A percentile compares a stretch with the other conserved stretches of the same genome.
Evolutionary conservation across 2,888 invertebrate species (phyloP).

Genomic region (Paralinhomoeus sp.): DNA sequence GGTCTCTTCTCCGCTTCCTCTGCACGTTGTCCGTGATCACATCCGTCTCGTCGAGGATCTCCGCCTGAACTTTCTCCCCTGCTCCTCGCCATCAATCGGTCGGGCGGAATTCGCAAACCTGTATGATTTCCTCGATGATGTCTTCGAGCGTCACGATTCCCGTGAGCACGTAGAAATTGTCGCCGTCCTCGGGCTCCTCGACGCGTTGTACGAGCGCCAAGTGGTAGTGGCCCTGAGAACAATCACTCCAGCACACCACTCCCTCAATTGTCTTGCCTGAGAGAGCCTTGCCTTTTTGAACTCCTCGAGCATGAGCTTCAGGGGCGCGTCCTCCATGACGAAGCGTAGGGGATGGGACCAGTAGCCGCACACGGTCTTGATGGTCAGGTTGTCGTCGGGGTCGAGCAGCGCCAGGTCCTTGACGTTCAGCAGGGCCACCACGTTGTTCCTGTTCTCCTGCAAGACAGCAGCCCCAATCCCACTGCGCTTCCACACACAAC

Average conservation of each 20-base stretch:
- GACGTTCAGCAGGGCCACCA: constrained; percentile 75
- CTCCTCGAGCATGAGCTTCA: constrained; percentile 82
- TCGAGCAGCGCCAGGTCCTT: constrained; percentile 95
- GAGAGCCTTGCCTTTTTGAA: constrained; percentile 53
- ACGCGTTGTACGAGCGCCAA: constrained; percentile 86
- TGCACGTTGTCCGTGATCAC: constrained; percentile 31
- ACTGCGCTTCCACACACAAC: too few species aligned
- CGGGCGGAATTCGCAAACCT: background rate
- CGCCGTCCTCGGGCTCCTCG: constrained; percentile 58
- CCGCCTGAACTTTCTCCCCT: constrained; percentile 62
- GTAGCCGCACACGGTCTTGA: constrained; percentile 16
- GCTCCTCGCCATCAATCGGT: too few species aligned
- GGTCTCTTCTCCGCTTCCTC: constrained; percentile 6
- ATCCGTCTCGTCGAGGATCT: constrained; percentile 90
- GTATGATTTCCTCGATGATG: constrained; percentile 83
- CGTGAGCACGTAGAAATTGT: constrained; percentile 71
- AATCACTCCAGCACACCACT: constrained; percentile 7
- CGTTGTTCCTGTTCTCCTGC: constrained; percentile 40
- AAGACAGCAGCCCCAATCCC: too few species aligned
- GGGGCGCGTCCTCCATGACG: constrained; percentile 77
- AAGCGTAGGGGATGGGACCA: constrained; percentile 87
- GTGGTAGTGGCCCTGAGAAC: constrained; percentile 35
- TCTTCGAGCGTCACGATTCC: constrained; percentile 86
- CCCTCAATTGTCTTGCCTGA: background rate
- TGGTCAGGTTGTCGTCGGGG: constrained; percentile 71